phyloP scores from a whole-genome alignment of 2,113 vertebrate species.

The Litocranius walleri region DNA sequence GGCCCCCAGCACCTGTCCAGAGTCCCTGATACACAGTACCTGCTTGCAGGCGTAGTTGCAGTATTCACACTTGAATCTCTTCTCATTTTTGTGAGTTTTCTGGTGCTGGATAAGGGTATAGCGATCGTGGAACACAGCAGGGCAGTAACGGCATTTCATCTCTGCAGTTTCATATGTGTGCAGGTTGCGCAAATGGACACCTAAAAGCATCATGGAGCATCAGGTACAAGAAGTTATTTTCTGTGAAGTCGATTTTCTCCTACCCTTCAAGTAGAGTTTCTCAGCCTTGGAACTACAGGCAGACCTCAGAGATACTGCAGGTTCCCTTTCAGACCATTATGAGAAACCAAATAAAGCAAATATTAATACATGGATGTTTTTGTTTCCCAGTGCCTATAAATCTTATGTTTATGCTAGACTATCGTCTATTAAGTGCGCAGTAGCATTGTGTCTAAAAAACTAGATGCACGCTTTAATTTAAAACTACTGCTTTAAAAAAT shows the following conservation, averaged over 20 bases:
- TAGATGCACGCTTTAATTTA: background rate
- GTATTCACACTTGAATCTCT: slow-evolving; percentile 62
- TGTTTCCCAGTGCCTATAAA: background rate
- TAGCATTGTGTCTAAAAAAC: background rate
- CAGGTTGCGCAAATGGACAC: slow-evolving; percentile 77
- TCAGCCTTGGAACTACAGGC: fast-evolving
- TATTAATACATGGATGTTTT: background rate
- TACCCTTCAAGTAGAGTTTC: fast-evolving
- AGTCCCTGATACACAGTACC: slow-evolving; percentile 53
- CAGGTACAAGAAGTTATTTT: fast-evolving
- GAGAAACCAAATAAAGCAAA: background rate
- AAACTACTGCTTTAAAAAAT: background rate
- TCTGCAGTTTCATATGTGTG: slow-evolving; percentile 60
- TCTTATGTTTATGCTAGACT: background rate
- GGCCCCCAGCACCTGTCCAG: background rate
- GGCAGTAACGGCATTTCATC: slow-evolving; percentile 74
- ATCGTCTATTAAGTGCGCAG: fast-evolving
- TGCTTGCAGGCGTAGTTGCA: slow-evolving; percentile 71
- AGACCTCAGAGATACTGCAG: background rate
- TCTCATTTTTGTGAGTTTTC: slow-evolving; percentile 72
- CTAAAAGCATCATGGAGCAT: slow-evolving; percentile 32
- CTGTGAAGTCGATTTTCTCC: fast-evolving
- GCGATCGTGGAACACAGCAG: slow-evolving; percentile 71
- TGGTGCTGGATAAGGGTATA: slow-evolving; percentile 76
- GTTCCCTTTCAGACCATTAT: background rate